Conservation (phyloP, 1,140 invertebrate genomes). For the Ladona fulva region DNA sequence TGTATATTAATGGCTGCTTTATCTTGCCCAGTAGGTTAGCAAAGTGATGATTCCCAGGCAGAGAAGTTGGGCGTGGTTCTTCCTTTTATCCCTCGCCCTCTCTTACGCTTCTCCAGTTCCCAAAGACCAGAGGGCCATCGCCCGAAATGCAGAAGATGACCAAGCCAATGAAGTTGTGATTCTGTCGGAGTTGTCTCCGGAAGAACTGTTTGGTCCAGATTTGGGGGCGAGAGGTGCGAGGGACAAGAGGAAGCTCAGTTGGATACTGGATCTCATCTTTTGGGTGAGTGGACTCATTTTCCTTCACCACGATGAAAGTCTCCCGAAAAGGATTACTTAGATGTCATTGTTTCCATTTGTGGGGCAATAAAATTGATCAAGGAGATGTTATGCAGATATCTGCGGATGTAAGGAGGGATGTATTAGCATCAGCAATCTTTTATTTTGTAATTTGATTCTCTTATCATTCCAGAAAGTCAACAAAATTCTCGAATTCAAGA, state of each 20-base stretch:
- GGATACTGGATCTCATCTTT: slow-evolving; percentile 1
- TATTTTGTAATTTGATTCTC: neutral
- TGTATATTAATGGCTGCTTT: no score
- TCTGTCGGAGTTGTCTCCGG: neutral
- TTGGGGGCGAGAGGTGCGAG: neutral
- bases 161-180: neutral
- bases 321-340: no score
- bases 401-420: no score
- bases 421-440: no score
- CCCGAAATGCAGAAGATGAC: neutral
- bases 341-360: no score
- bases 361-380: no score
- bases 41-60: no score
- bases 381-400: no score
- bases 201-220: slow-evolving; percentile 13
- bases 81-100: neutral
- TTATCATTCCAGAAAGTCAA: slow-evolving; percentile 11
- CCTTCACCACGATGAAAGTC: no score
- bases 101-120: neutral
- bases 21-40: no score
- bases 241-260: slow-evolving; percentile 6
- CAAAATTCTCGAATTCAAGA: neutral
- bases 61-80: no score
- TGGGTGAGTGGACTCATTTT: slow-evolving; percentile 7
- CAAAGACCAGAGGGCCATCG: neutral